phyloP scores from a whole-genome alignment of 2,888 invertebrate genomes.

The Leptinotarsa haldemani region DNA sequence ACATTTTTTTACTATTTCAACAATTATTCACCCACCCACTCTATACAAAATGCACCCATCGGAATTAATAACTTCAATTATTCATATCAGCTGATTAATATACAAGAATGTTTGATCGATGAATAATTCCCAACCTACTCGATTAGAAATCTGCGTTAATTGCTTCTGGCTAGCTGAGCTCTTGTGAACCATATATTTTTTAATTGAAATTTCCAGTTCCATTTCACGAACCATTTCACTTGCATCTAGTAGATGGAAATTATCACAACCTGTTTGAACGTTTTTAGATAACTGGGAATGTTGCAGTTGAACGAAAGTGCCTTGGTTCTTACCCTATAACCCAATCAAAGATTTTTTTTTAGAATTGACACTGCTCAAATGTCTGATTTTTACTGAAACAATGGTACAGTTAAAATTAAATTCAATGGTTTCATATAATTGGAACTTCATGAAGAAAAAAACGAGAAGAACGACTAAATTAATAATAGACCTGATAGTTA shows the following conservation, averaged over 20 bases:
- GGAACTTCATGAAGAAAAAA: too few relatives aligned
- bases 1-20: too few relatives aligned
- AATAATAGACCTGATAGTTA: too few relatives aligned
- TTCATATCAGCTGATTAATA: conserved; percentile 8
- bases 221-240: conserved; percentile 1
- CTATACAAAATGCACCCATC: background rate
- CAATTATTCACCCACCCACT: too few relatives aligned
- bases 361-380: too few relatives aligned
- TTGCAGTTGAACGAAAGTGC: background rate
- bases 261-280: background rate
- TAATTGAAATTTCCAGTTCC: background rate
- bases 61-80: background rate
- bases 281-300: background rate
- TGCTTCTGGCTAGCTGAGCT: conserved; percentile 11
- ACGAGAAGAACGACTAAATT: too few relatives aligned
- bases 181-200: background rate
- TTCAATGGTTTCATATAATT: too few relatives aligned
- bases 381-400: too few relatives aligned
- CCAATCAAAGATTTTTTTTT: background rate
- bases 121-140: conserved; percentile 17
- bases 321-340: background rate
- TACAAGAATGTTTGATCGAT: conserved; percentile 8
- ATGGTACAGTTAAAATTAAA: too few relatives aligned
- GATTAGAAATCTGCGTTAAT: conserved; percentile 12
- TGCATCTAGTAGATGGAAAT: conserved; percentile 5